Conservation (phyloP, 64 coral and sea anemone genomes). For the Montipora foliosa region DNA sequence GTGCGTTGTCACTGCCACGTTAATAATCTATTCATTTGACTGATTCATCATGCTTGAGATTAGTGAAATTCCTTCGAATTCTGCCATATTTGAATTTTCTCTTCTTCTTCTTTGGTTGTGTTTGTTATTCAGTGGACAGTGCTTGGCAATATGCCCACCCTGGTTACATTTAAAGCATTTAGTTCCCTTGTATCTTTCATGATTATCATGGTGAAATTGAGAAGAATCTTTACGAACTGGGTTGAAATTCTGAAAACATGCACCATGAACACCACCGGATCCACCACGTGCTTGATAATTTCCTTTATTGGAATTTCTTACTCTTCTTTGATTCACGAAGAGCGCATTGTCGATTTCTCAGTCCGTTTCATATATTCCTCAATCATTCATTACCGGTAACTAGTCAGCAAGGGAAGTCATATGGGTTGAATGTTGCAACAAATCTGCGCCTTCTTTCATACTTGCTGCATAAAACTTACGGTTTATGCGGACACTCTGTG, state of each 20-base stretch:
- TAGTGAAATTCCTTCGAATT: slow-evolving; percentile 70
- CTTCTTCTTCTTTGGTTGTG: slow-evolving; percentile 15
- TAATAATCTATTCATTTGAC: slow-evolving; percentile 69
- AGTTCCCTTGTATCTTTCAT: slow-evolving; percentile 40
- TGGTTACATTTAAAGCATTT: slow-evolving; percentile 57
- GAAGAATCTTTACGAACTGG: background rate
- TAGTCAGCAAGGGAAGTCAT: slow-evolving; percentile 65
- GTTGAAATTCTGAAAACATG: background rate
- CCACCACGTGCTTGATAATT: slow-evolving; percentile 42
- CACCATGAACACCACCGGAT: background rate
- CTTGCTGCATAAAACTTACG: slow-evolving; percentile 51
- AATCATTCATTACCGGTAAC: slow-evolving; percentile 43
- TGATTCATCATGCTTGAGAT: slow-evolving; percentile 59
- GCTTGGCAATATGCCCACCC: slow-evolving; percentile 58
- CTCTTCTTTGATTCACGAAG: slow-evolving; percentile 1
- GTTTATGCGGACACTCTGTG: slow-evolving; percentile 47
- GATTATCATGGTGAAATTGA: background rate
- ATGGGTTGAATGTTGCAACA: slow-evolving; percentile 46
- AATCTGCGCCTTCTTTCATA: slow-evolving; percentile 45
- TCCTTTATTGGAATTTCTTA: background rate
- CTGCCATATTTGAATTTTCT: slow-evolving; percentile 70
- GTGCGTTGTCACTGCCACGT: slow-evolving; percentile 75
- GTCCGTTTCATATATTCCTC: slow-evolving; percentile 57
- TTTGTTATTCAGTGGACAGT: slow-evolving; percentile 61
- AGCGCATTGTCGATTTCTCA: slow-evolving; percentile 35